These are phyloP conservation scores for Salvator merianae DNA, from an alignment of 2,113 vertebrate genomes.

Conservation along the genomic window DNA sequence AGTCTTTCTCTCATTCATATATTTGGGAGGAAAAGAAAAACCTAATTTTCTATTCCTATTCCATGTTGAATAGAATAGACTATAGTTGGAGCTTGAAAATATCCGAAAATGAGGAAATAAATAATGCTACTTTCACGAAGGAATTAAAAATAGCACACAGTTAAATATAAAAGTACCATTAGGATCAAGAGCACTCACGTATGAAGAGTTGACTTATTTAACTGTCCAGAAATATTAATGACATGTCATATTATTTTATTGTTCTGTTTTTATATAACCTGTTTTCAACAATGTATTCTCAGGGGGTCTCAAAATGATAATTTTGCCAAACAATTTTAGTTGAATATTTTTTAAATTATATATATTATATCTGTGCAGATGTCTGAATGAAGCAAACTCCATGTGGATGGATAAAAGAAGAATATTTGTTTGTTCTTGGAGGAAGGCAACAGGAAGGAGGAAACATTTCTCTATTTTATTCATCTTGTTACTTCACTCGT, in stretches of 20 bases:
- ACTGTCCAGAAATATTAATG: not conserved
- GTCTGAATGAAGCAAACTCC: not conserved
- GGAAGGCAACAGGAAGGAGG: not conserved
- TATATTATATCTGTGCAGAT: not conserved
- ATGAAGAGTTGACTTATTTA: not conserved
- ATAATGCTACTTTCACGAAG: not conserved
- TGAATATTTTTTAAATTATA: not conserved
- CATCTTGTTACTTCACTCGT: not conserved
- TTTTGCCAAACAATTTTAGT: not conserved
- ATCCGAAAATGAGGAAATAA: slow-evolving; percentile 44
- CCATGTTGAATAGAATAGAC: not conserved
- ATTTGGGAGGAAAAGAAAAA: not conserved
- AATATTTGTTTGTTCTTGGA: not conserved
- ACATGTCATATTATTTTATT: not conserved
- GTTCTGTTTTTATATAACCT: not conserved
- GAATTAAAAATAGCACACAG: not conserved
- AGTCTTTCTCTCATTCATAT: not conserved
- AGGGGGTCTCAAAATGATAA: not conserved
- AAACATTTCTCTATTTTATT: rapidly evolving
- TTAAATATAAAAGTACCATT: not conserved
- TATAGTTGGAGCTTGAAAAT: slow-evolving; percentile 18
- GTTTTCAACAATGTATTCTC: not conserved
- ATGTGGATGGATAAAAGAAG: not conserved
- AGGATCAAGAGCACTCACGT: not conserved
- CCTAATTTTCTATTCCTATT: slow-evolving; percentile 47